Conservation (phyloP, 2,797 vertebrate species). For the Cygnus olor region DNA sequence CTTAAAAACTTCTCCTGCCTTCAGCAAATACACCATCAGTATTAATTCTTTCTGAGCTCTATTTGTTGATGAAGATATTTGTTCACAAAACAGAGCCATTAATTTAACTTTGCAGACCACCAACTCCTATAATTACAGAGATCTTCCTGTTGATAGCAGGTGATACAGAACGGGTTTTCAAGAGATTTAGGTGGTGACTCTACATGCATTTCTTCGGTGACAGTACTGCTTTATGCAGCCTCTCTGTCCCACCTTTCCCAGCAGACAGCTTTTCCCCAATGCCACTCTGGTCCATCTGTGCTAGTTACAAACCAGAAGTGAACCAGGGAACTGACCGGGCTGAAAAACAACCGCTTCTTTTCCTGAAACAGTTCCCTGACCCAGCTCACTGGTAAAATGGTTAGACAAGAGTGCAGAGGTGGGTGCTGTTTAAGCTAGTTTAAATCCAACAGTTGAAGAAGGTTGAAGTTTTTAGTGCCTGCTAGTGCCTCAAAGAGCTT, state of each 20-base stretch:
- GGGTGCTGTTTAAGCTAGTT: neutral
- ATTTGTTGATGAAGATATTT: neutral
- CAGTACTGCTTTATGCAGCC: neutral
- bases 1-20: neutral
- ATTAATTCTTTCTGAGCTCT: neutral
- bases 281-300: neutral
- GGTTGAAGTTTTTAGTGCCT: neutral
- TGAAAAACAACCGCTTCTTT: constrained; percentile 20
- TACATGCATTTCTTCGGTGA: neutral
- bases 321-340: neutral
- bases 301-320: neutral
- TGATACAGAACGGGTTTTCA: neutral
- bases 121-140: neutral
- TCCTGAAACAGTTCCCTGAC: neutral
- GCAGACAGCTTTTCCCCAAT: neutral
- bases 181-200: neutral
- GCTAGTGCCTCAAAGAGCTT: neutral
- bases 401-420: neutral
- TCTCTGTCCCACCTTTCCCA: neutral
- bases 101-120: neutral
- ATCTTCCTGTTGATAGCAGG: constrained; percentile 13
- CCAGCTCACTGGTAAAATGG: neutral
- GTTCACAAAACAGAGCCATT: neutral
- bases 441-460: neutral
- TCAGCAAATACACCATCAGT: neutral